Base-by-base conservation (phyloP, 92 coral and sea anemone genomes). In the Chrysogorgia sp. region DNA sequence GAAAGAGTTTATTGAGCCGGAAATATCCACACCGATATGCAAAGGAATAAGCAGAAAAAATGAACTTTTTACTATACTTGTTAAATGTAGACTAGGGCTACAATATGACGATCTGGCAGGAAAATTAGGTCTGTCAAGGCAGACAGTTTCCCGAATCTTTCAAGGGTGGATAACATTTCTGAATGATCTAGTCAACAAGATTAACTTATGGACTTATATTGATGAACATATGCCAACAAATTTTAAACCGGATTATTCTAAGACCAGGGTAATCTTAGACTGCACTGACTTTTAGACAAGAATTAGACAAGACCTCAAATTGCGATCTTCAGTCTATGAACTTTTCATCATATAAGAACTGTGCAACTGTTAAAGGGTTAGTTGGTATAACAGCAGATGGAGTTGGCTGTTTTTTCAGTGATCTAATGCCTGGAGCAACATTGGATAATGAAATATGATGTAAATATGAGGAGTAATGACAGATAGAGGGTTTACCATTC, bases 121-220 rank as follows among this genome's bases (percentile, higher is more conserved):
- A 30, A 29, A 64, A 55, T 32, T 71, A 55, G 78, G 64, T 0
- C 28, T 71, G 0, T 53, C 78, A 33, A 19, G 63, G 22, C 78
- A 71, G 49, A 71, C 78, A 71, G 78, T 71, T 15, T 71, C 78
- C 8, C 33, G 78, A 71, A 25, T 71, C 5, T 71, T 71, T 55
- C 63, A 71, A 55, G 78, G 78, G 0, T 71, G 78, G 78, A 71
- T 52, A 71, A 71, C 78, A 28, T 71, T 71, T 35, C 49, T 71
- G 5, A 71, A 32, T 25, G 7, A 8, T 25, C 8, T 71, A 55
- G 30, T 55, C 32, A 10, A 37, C 78, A 71, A 71, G 33, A 71
- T 71, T n/a, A 25, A 71, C 22, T 34, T 52, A 34, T 71, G 78
- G 64, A 41, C 78, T 9, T 71, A 71, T 50, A 71, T 71, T 17